Base-by-base conservation (phyloP, 2,797 vertebrate genomes). In the Oreochromis grahami region DNA sequence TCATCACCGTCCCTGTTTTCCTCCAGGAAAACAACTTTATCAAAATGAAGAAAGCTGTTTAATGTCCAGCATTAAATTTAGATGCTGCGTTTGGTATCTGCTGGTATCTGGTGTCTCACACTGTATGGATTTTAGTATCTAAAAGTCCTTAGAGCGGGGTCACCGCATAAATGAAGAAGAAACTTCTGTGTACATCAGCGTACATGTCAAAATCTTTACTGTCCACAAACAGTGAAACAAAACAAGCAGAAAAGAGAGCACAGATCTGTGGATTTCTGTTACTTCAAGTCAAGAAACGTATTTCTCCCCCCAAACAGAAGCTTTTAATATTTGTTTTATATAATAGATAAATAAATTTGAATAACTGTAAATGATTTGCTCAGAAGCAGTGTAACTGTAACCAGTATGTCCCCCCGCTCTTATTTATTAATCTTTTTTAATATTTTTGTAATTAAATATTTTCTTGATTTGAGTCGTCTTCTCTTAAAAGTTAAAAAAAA, bases 221-320 rank as follows among this genome's bases (percentile, higher is more conserved):
- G 4, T 29, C 43, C 41, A 29, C 26, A 48, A 48, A 48, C 26
- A 29, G 0, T 2, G 9, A 72, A 48, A 19, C 24, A 19, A 48
- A 72, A 29, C 41, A 72, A 12, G 1, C 43, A 29, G 41, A 63
- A 19, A 4, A 12, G 58, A 43, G 2, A 17, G 3, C 65, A 26
- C 14, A 21, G 7, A 68, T 43, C n/a, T 68, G 63, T 68, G n/a
- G 3, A 0, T 68, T 41, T 68, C 36, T 68, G 36, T 43, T 24
- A 68, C n/a, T 68, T 68, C 2, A 14, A 24, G n/a, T 38, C 63
- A 43, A 24, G 36, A 68, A 65, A 41, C 0, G 0, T 65, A 5
- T 38, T 43, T 14, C 6, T 0, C 3, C 6, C 19, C 36, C 41
- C 63, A 68, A 41, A 41, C 12, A 43, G 21, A 68, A 41, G 63